Percentiles rank a stretch among this genome's conserved stretches.
Conservation (phyloP, 2,888 invertebrate genomes). For the Bedellia somnulentella region DNA sequence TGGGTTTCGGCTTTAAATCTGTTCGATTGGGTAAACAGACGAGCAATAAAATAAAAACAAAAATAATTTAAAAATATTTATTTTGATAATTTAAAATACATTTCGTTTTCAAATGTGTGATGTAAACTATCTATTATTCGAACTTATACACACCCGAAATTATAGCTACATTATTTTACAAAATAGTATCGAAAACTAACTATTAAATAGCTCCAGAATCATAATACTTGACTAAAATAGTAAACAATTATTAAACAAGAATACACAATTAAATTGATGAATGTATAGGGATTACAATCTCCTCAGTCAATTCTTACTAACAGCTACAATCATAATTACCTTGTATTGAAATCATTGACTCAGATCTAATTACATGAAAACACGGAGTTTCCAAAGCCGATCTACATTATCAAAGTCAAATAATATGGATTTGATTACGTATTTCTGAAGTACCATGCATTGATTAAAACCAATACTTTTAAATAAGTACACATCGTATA, state of each 20-base stretch:
- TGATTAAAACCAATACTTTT: constrained; percentile 9
- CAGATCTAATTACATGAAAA: too few relatives aligned
- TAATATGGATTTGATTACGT: constrained; percentile 4
- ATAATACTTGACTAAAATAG: constrained; percentile 10
- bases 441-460: constrained; percentile 11
- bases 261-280: constrained; percentile 5
- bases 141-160: constrained; percentile 8
- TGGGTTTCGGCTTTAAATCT: too few relatives aligned
- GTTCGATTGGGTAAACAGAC: too few relatives aligned
- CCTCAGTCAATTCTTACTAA: constrained; percentile 18
- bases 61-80: constrained; percentile 26
- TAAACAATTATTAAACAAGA: constrained; percentile 2
- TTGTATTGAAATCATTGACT: too few relatives aligned
- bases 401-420: too few relatives aligned
- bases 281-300: constrained; percentile 14
- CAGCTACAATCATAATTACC: too few relatives aligned
- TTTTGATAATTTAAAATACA: constrained; percentile 50
- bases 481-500: constrained; percentile 12
- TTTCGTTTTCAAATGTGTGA: constrained; percentile 24
- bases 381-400: too few relatives aligned
- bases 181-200: constrained; percentile 11
- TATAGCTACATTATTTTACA: constrained; percentile 19
- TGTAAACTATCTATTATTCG: constrained; percentile 20
- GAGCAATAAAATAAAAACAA: constrained; percentile 8
- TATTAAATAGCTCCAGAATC: constrained; percentile 9